Conservation (phyloP, 2,797 vertebrate genomes). For the Rallus crepitans region DNA sequence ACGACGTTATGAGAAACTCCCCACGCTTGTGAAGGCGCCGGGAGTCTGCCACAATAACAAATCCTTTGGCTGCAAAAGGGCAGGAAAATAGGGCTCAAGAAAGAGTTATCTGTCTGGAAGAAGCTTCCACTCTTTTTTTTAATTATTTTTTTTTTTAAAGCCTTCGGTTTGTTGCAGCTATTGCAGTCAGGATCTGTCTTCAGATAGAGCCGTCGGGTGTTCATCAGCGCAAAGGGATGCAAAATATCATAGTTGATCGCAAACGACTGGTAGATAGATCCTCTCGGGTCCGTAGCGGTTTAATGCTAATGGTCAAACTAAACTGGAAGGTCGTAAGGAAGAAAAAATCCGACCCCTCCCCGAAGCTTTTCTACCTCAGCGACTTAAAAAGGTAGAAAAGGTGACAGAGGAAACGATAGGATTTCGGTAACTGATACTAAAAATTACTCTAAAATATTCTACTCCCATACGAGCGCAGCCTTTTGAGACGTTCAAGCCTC, state of each 20-base stretch:
- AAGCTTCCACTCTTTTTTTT: not conserved
- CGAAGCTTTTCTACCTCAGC: not conserved
- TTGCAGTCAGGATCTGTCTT: not conserved
- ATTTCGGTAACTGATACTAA: not conserved
- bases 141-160: too few species aligned
- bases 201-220: not conserved
- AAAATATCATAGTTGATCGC: not conserved
- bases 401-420: not conserved
- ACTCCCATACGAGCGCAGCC: fast-evolving
- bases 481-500: not conserved
- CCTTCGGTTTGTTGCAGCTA: not conserved
- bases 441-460: not conserved
- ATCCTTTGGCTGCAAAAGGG: not conserved
- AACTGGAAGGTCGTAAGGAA: not conserved
- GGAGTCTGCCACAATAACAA: not conserved
- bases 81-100: not conserved
- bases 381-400: not conserved
- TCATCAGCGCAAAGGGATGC: not conserved
- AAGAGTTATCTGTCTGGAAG: not conserved
- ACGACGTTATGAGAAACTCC: not conserved
- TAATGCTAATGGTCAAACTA: not conserved
- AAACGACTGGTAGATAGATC: not conserved
- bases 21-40: not conserved
- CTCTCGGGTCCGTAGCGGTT: not conserved
- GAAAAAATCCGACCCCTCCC: fast-evolving